phyloP scores from a whole-genome alignment of 30 jellyfish, hydroid and myxozoan genomes.

The Chironex yamaguchii region DNA sequence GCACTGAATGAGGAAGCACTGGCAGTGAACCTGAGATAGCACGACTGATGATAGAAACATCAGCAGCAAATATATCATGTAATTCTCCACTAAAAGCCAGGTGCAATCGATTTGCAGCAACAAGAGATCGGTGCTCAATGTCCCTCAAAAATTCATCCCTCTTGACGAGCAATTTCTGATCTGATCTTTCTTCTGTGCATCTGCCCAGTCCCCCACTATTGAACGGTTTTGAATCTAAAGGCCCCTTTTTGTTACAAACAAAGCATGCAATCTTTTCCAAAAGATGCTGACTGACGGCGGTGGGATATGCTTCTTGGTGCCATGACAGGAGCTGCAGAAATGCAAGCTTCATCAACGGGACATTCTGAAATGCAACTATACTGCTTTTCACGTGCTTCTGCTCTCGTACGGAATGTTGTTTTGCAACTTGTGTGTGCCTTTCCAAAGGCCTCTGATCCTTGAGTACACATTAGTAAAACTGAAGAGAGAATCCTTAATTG shows the following conservation, averaged over 20 bases:
- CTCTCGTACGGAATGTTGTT: constrained; percentile 39
- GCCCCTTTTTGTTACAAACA: constrained; percentile 16
- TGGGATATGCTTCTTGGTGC: neutral
- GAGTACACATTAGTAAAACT: constrained; percentile 19
- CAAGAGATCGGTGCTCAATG: constrained; percentile 2
- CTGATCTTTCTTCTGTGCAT: constrained; percentile 48
- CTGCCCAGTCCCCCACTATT: constrained; percentile 44
- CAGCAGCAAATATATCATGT: constrained; percentile 58
- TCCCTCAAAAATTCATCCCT: constrained; percentile 24
- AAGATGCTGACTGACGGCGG: constrained; percentile 26
- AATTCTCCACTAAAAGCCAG: constrained; percentile 11
- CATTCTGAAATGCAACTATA: constrained; percentile 11
- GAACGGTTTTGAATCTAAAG: neutral
- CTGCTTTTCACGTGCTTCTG: neutral
- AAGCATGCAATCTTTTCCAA: constrained; percentile 25
- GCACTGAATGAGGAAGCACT: neutral
- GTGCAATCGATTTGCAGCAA: constrained; percentile 41
- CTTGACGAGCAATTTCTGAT: neutral
- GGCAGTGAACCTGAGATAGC: constrained; percentile 2
- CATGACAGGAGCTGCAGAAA: neutral
- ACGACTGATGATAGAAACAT: constrained; percentile 37
- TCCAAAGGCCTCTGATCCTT: constrained; percentile 45
- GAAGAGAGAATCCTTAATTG: neutral
- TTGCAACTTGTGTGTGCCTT: constrained; percentile 56
- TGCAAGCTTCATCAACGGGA: neutral